These are phyloP conservation scores for Drosophila setifemur DNA, from an alignment of 1,140 invertebrate genomes.

Conservation along the genomic window DNA sequence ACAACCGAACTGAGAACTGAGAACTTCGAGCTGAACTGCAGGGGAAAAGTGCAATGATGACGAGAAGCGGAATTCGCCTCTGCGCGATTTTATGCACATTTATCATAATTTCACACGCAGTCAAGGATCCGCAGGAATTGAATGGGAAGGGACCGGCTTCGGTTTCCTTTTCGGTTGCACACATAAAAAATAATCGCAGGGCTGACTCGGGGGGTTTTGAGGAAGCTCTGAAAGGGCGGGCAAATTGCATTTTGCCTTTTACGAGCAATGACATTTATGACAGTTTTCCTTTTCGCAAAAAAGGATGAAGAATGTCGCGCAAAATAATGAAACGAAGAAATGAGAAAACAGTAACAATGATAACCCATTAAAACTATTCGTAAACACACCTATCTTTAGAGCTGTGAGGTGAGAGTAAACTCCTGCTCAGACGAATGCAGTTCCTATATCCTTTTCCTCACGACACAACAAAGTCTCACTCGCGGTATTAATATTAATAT, in stretches of 20 bases:
- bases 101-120: constrained; percentile 80
- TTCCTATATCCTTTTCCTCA: constrained; percentile 46
- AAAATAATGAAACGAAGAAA: constrained; percentile 16
- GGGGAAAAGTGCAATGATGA: constrained; percentile 51
- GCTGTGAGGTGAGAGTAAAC: not conserved
- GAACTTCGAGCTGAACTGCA: constrained; percentile 26
- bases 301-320: not conserved
- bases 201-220: constrained; percentile 15
- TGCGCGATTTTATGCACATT: constrained; percentile 79
- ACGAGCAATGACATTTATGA: constrained; percentile 78
- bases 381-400: constrained; percentile 59
- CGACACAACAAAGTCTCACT: constrained; percentile 57
- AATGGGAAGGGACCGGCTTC: constrained; percentile 39
- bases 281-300: constrained; percentile 36
- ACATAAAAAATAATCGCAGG: constrained; percentile 69
- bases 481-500: constrained; percentile 71
- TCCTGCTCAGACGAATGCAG: constrained; percentile 35
- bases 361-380: constrained; percentile 80
- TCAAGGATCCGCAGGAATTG: constrained; percentile 50
- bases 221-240: constrained; percentile 31
- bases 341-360: constrained; percentile 54
- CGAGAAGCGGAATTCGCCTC: constrained; percentile 49
- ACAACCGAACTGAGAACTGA: constrained; percentile 55
- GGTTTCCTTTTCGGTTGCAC: constrained; percentile 55
- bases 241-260: constrained; percentile 80